Conservation (phyloP, 37 sponge, comb jelly and placozoan species). For the Amphimedon queenslandica region DNA sequence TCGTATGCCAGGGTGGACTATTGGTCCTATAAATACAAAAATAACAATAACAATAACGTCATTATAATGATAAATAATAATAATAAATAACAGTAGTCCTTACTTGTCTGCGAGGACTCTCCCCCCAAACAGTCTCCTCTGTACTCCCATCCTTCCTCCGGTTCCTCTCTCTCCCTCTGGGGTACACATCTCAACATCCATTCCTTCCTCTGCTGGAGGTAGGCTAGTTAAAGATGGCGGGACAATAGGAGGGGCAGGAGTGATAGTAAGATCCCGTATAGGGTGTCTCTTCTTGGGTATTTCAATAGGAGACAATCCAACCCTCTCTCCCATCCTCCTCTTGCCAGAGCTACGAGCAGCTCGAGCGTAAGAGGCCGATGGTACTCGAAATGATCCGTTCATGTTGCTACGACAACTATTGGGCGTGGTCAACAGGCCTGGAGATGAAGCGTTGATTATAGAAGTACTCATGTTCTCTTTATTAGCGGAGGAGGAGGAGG, state of each 20-base stretch:
- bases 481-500: neutral
- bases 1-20: neutral
- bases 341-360: constrained; percentile 10
- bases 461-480: neutral
- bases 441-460: neutral
- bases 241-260: constrained; percentile 1
- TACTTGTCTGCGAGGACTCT: no score
- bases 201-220: neutral
- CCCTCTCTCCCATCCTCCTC: constrained; percentile 23
- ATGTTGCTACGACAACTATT: neutral
- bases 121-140: constrained; percentile 10
- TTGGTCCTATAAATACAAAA: neutral
- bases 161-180: neutral
- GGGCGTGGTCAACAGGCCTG: neutral
- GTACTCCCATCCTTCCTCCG: neutral
- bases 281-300: constrained; percentile 15
- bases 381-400: neutral
- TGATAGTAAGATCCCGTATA: neutral
- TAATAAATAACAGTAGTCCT: no score
- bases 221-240: neutral
- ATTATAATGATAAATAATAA: no score
- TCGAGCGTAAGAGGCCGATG: neutral
- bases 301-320: constrained; percentile 53
- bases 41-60: neutral
- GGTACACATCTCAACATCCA: neutral